Percentiles rank a stretch among this genome's conserved stretches.
Evolutionary conservation across 2,888 invertebrate species (phyloP).

Genomic region (Drosophila longiperda): DNA sequence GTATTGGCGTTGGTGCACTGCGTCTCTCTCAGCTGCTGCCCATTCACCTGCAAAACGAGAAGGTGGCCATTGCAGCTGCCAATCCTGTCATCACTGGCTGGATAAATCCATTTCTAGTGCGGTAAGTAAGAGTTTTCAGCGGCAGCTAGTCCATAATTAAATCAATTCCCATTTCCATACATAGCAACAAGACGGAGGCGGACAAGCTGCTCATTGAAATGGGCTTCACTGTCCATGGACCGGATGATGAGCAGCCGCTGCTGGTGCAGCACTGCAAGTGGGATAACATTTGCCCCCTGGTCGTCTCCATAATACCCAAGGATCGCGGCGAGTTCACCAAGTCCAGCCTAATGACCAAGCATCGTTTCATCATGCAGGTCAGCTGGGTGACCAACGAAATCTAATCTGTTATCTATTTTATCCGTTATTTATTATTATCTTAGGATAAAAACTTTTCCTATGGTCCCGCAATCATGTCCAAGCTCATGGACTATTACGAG

Average conservation of each 20-base stretch:
- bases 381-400: background rate
- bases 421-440: background rate
- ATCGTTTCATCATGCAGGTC: constrained; percentile 87
- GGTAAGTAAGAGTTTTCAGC: constrained; percentile 84
- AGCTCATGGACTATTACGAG: constrained; percentile 87
- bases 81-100: constrained; percentile 89
- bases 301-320: constrained; percentile 86
- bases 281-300: constrained; percentile 86
- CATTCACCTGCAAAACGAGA: constrained; percentile 89
- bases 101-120: constrained; percentile 91
- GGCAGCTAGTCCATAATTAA: accelerated
- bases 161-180: background rate
- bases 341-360: constrained; percentile 86
- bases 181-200: constrained; percentile 72
- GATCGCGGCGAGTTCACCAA: constrained; percentile 86
- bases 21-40: constrained; percentile 90
- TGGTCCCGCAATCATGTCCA: constrained; percentile 91
- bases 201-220: constrained; percentile 62
- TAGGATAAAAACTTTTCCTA: constrained; percentile 93
- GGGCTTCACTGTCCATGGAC: constrained; percentile 71
- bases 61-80: constrained; percentile 87
- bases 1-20: constrained; percentile 91
- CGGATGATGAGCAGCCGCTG: constrained; percentile 70
- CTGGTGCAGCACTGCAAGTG: constrained; percentile 82
- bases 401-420: background rate